These are phyloP conservation scores for Agelaius phoeniceus DNA, from an alignment of 2,113 vertebrate species.

Conservation along the genomic window DNA sequence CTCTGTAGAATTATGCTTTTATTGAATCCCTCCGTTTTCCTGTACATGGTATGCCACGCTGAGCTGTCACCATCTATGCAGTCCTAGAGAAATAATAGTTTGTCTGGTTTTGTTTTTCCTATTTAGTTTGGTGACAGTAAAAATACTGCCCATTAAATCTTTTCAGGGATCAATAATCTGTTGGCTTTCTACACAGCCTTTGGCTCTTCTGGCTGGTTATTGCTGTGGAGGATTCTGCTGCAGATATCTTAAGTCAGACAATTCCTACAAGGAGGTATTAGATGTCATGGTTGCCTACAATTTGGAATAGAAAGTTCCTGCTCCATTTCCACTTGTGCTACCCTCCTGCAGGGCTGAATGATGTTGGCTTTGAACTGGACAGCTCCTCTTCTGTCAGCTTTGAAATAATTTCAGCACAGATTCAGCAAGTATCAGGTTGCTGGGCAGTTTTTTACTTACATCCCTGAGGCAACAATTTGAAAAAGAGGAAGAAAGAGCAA, in stretches of 20 bases:
- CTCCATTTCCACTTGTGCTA: neutral
- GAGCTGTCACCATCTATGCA: neutral
- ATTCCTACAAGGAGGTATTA: neutral
- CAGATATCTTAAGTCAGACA: neutral
- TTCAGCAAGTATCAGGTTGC: neutral
- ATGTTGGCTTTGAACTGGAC: slow-evolving; percentile 8
- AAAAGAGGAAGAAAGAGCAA: neutral
- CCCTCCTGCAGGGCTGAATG: neutral
- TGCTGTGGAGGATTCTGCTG: neutral
- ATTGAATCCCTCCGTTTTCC: neutral
- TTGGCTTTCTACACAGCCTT: neutral
- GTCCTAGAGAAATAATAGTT: neutral
- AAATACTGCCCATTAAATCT: neutral
- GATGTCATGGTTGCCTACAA: neutral
- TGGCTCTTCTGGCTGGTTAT: neutral
- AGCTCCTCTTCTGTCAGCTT: neutral
- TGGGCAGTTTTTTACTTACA: neutral
- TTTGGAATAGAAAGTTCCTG: neutral
- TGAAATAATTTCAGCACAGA: neutral
- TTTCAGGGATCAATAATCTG: neutral
- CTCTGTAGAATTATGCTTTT: neutral
- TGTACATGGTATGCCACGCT: neutral
- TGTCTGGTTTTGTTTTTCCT: neutral
- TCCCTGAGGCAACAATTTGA: neutral
- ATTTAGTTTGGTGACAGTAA: neutral